phyloP scores from a whole-genome alignment of 1,140 invertebrate genomes.

The Ganaspis sp. region DNA sequence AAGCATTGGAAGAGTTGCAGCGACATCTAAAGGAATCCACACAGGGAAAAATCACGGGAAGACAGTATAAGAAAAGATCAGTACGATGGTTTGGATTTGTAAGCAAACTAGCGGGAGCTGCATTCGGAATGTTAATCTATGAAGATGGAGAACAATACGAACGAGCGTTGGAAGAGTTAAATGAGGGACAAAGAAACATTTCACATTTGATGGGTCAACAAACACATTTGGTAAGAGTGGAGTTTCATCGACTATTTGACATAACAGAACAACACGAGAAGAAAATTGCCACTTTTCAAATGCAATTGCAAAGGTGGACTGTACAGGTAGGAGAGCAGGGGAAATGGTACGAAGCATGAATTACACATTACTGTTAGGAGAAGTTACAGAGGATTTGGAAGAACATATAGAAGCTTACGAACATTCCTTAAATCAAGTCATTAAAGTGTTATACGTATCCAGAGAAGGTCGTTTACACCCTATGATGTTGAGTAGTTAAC shows the following conservation, averaged over 20 bases:
- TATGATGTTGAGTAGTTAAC: not conserved
- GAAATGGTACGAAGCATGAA: not conserved
- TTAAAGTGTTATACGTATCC: not conserved
- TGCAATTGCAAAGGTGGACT: no score
- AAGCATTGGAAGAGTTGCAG: not conserved
- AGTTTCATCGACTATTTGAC: not conserved
- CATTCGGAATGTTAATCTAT: not conserved
- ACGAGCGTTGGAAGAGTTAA: not conserved
- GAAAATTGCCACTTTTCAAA: not conserved
- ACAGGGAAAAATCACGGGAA: no score
- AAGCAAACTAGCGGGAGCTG: not conserved
- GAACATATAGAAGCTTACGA: not conserved
- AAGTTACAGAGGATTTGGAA: not conserved
- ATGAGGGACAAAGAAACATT: no score
- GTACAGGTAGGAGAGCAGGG: not conserved
- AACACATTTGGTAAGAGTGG: no score
- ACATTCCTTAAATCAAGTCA: not conserved
- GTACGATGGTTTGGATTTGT: not conserved
- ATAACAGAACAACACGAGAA: not conserved
- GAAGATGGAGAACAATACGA: not conserved
- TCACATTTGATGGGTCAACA: no score
- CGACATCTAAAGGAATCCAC: no score
- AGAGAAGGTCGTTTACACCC: not conserved
- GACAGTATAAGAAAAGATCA: no score
- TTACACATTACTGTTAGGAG: not conserved